Conservation (phyloP, 2,113 vertebrate species). For the Triplophysa tibetana region DNA sequence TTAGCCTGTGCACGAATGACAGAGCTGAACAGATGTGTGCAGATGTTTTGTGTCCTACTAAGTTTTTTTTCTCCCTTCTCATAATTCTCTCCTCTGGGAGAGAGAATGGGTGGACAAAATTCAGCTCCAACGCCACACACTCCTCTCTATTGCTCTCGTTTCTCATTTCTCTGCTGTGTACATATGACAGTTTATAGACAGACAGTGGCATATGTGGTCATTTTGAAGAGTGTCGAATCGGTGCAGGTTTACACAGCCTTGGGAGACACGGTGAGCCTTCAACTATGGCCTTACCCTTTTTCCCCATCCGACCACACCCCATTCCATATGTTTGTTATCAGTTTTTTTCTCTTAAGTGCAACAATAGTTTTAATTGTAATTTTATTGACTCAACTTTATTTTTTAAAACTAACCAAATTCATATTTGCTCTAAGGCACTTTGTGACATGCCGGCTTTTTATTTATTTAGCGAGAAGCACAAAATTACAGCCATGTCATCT, state of each 20-base stretch:
- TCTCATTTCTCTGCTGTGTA: not conserved
- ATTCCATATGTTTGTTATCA: conserved; percentile 1
- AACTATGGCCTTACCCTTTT: conserved; percentile 49
- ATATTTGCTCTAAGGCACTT: conserved; percentile 58
- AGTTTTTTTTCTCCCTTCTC: conserved; percentile 43
- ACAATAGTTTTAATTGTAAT: not conserved
- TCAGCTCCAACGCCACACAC: conserved; percentile 13
- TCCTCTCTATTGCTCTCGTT: conserved; percentile 20
- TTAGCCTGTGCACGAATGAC: conserved; percentile 43
- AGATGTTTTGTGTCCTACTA: conserved; percentile 53
- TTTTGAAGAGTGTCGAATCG: conserved; percentile 39
- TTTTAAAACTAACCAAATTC: conserved; percentile 51
- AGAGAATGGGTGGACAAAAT: conserved; percentile 45
- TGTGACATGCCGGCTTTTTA: conserved; percentile 55
- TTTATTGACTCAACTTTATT: not conserved
- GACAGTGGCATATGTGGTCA: conserved; percentile 19
- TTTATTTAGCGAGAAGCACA: conserved; percentile 62
- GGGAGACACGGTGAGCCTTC: conserved; percentile 51
- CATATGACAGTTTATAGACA: not conserved
- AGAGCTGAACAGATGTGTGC: conserved; percentile 57
- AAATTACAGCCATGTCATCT: conserved; percentile 72
- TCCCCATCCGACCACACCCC: conserved; percentile 15
- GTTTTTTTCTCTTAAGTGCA: not conserved
- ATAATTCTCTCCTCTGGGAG: conserved; percentile 47
- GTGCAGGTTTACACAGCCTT: conserved; percentile 53